Percentiles rank a stretch among this genome's conserved stretches.
Evolutionary conservation across 2,888 invertebrate species (phyloP).

Genomic region (Dorcus parallelipipedus): DNA sequence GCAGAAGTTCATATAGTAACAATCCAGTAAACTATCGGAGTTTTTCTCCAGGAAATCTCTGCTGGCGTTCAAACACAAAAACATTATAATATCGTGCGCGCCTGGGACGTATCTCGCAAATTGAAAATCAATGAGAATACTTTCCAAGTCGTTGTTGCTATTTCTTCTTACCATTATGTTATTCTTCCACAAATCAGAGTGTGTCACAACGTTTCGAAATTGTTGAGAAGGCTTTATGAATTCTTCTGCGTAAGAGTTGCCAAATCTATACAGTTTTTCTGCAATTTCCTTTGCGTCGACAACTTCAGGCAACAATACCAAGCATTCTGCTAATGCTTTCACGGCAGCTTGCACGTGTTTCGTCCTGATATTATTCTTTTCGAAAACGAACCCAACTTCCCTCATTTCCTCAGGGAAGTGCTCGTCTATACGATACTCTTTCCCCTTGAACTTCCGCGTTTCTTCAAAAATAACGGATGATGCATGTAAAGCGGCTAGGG

Average conservation of each 20-base stretch:
- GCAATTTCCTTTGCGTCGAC: constrained; percentile 11
- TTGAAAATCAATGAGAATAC: constrained; percentile 69
- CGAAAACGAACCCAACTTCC: constrained; percentile 29
- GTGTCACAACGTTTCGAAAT: constrained; percentile 55
- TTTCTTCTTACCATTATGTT: constrained; percentile 56
- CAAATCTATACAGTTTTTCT: constrained; percentile 26
- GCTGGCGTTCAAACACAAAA: constrained; percentile 56
- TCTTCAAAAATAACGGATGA: constrained; percentile 55
- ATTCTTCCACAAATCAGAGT: constrained; percentile 64
- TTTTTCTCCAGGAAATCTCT: constrained; percentile 52
- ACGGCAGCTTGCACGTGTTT: constrained; percentile 29
- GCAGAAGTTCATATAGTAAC: constrained; percentile 56
- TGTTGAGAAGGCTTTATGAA: constrained; percentile 38
- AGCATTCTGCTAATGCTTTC: constrained; percentile 29
- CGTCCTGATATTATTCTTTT: constrained; percentile 41
- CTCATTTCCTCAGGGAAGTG: constrained; percentile 32
- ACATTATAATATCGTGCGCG: constrained; percentile 58
- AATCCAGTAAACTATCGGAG: constrained; percentile 51
- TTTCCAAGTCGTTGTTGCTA: constrained; percentile 52
- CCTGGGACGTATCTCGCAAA: constrained; percentile 63
- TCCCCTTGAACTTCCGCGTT: constrained; percentile 24
- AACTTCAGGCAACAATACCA: constrained; percentile 25
- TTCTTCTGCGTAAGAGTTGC: constrained; percentile 24
- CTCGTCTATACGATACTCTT: constrained; percentile 30
- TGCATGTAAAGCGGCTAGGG: constrained; percentile 54